Evolutionary conservation across 1,140 invertebrate species (phyloP).

Genomic region (Fopius arisanus): DNA sequence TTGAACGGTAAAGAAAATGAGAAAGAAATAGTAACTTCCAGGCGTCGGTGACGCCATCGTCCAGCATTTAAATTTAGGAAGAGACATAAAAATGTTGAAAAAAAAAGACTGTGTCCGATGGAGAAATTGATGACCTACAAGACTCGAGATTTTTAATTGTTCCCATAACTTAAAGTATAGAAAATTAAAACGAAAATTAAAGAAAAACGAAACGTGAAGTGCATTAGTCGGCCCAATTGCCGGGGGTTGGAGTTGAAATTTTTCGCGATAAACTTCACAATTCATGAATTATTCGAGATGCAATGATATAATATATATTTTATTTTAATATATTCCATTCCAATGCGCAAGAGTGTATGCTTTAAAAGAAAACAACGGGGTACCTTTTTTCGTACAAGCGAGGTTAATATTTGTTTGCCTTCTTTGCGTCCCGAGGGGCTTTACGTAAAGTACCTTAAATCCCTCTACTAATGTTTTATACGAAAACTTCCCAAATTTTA

Average conservation of each 20-base stretch:
- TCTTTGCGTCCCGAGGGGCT: constrained; percentile 44
- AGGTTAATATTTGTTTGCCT: constrained; percentile 49
- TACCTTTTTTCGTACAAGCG: constrained; percentile 49
- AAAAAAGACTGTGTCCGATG: constrained; percentile 58
- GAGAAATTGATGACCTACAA: constrained; percentile 48
- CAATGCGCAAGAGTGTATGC: constrained; percentile 50
- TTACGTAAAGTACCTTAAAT: constrained; percentile 59
- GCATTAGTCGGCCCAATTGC: not conserved
- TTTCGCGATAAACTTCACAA: constrained; percentile 8
- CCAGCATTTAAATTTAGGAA: constrained; percentile 58
- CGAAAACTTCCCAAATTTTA: constrained; percentile 12
- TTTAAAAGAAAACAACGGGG: constrained; percentile 50
- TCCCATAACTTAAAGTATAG: constrained; percentile 43
- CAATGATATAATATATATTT: constrained; percentile 50
- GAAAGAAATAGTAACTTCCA: constrained; percentile 48
- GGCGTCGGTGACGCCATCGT: constrained; percentile 60
- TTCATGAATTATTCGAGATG: constrained; percentile 14
- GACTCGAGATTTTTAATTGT: constrained; percentile 57
- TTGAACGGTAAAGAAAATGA: constrained; percentile 37
- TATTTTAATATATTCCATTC: constrained; percentile 64
- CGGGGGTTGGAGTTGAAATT: not conserved
- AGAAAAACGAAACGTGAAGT: constrained; percentile 12
- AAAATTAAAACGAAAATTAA: not conserved
- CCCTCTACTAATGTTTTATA: constrained; percentile 43
- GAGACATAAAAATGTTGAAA: constrained; percentile 42